These are phyloP conservation scores for Lasioglossum malachurum DNA, from an alignment of 2,888 invertebrate genomes.

Conservation along the genomic window DNA sequence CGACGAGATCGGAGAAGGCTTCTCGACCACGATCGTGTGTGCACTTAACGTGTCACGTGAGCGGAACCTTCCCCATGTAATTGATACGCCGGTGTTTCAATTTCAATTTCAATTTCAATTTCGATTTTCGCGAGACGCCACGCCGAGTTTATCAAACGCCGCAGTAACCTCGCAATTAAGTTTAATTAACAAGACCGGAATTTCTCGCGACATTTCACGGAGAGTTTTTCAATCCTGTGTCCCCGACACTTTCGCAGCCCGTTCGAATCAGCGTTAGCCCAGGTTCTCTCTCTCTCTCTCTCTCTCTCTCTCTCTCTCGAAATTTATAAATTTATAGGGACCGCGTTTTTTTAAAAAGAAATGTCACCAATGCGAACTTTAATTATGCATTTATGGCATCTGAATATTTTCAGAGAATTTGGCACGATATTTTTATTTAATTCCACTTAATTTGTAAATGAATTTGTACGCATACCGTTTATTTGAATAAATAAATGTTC, in stretches of 20 bases:
- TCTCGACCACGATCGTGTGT: not conserved
- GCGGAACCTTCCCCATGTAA: not conserved
- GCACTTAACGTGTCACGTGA: not conserved
- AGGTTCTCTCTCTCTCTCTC: too few species aligned
- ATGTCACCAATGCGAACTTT: not conserved
- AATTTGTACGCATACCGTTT: not conserved
- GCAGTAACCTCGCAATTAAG: not conserved
- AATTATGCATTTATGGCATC: too few species aligned
- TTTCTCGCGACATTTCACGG: not conserved
- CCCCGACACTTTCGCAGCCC: not conserved
- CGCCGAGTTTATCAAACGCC: not conserved
- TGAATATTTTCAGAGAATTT: too few species aligned
- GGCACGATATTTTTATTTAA: too few species aligned
- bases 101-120: not conserved
- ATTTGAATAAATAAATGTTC: not conserved
- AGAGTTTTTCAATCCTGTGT: too few species aligned
- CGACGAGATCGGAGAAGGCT: not conserved
- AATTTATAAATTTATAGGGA: not conserved
- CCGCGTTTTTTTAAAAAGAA: too few species aligned
- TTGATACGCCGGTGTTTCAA: conserved; percentile 3
- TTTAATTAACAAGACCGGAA: not conserved
- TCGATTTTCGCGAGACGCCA: not conserved
- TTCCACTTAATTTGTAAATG: too few species aligned
- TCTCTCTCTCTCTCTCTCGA: too few species aligned
- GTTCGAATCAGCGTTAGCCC: not conserved